A percentile compares a stretch with the other conserved stretches of the same genome.
phyloP scores from a whole-genome alignment of 2,888 invertebrate genomes.

The Latrodectus hesperus region DNA sequence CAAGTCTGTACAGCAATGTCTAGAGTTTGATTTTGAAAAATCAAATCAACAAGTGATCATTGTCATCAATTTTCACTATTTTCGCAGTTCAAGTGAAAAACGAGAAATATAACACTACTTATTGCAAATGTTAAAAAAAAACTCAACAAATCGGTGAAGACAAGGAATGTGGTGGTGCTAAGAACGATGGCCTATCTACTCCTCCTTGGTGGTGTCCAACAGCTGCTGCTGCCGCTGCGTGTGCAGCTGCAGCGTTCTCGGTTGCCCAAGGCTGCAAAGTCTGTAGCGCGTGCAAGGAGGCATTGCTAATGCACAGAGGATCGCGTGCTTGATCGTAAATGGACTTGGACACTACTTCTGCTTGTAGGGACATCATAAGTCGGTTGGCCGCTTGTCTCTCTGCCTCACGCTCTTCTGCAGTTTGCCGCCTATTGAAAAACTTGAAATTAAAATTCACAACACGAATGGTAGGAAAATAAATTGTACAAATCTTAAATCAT shows the following conservation, averaged over 20 bases:
- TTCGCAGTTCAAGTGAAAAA: background rate
- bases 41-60: too few species aligned
- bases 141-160: constrained; percentile 71
- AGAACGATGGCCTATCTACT: constrained; percentile 63
- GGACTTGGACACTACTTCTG: constrained; percentile 85
- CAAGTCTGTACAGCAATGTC: too few species aligned
- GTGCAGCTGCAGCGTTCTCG: constrained; percentile 68
- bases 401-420: constrained; percentile 97
- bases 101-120: too few species aligned
- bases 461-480: too few species aligned
- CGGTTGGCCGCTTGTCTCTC: constrained; percentile 98
- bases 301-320: constrained; percentile 75
- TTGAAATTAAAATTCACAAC: too few species aligned
- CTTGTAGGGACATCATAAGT: constrained; percentile 95
- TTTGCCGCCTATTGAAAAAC: constrained; percentile 86
- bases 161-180: constrained; percentile 70
- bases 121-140: background rate
- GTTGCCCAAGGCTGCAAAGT: constrained; percentile 88
- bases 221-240: constrained; percentile 65
- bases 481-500: too few species aligned
- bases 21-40: too few species aligned
- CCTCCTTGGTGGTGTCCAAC: constrained; percentile 54
- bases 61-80: too few species aligned
- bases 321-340: constrained; percentile 74
- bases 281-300: constrained; percentile 85